phyloP scores from a whole-genome alignment of 2,113 vertebrate genomes.

The Catagonus wagneri region DNA sequence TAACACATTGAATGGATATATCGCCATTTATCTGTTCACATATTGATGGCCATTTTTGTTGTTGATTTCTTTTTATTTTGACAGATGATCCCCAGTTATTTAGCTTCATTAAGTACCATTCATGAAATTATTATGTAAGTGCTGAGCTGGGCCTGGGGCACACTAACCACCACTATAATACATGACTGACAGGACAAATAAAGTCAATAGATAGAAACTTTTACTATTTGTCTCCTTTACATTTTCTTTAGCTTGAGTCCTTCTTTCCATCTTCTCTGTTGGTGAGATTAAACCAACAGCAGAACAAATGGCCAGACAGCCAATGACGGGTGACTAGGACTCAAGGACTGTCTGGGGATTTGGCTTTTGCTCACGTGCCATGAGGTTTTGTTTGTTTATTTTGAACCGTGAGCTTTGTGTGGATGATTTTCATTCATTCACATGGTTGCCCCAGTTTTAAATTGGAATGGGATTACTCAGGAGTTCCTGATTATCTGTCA shows the following conservation, averaged over 20 bases:
- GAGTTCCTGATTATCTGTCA: background rate
- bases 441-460: background rate
- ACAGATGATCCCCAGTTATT: background rate
- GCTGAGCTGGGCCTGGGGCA: background rate
- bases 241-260: background rate
- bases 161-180: background rate
- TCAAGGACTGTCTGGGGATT: rapidly evolving
- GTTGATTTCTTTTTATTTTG: background rate
- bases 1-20: background rate
- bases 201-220: background rate
- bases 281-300: background rate
- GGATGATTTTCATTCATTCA: background rate
- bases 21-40: background rate
- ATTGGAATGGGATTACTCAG: background rate
- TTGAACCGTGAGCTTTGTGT: background rate
- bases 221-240: background rate
- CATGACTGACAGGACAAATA: background rate
- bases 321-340: background rate
- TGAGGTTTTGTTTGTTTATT: background rate
- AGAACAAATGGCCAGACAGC: background rate
- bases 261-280: background rate
- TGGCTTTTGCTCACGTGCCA: background rate
- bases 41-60: background rate
- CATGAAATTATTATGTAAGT: background rate
- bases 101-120: background rate